These are phyloP conservation scores for Harpalus rubripes DNA, from an alignment of 2,888 invertebrate genomes.

Conservation along the genomic window DNA sequence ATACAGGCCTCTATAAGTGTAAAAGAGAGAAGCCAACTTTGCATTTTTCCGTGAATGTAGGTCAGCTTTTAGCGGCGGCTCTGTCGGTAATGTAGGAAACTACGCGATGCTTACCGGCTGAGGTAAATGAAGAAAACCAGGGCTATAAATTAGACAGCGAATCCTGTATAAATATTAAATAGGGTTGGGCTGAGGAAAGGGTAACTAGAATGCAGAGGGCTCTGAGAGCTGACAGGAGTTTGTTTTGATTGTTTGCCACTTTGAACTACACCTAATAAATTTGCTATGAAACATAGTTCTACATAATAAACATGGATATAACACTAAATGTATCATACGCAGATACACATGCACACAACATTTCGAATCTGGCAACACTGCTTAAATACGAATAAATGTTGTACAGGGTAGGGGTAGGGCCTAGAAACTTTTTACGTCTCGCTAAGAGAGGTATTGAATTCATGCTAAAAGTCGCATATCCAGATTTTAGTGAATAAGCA, in stretches of 20 bases:
- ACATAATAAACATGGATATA: not conserved
- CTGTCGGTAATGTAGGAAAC: slow-evolving; percentile 44
- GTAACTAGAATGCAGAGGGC: not conserved
- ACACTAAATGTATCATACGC: not conserved
- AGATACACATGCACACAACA: not conserved
- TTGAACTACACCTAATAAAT: not conserved
- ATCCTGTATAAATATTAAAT: slow-evolving; percentile 59
- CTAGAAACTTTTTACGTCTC: too few relatives aligned
- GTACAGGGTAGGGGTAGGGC: too few relatives aligned
- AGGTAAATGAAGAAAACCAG: slow-evolving; percentile 61
- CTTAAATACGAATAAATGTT: too few relatives aligned
- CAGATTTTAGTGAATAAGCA: too few relatives aligned
- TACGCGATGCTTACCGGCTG: slow-evolving; percentile 54
- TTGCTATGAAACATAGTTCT: not conserved
- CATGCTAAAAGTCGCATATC: too few relatives aligned
- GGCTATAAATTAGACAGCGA: slow-evolving; percentile 55
- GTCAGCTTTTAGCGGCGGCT: slow-evolving; percentile 54
- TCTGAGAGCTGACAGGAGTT: slow-evolving; percentile 11
- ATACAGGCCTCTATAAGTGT: not conserved
- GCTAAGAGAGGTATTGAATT: too few relatives aligned
- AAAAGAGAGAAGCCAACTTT: slow-evolving; percentile 16
- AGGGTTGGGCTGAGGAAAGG: slow-evolving; percentile 24
- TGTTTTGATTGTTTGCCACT: slow-evolving; percentile 32
- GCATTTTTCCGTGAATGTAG: slow-evolving; percentile 53
- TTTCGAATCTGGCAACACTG: too few relatives aligned